These are phyloP conservation scores for Brachionus koreanus DNA, from an alignment of 1,140 invertebrate genomes.

Conservation along the genomic window DNA sequence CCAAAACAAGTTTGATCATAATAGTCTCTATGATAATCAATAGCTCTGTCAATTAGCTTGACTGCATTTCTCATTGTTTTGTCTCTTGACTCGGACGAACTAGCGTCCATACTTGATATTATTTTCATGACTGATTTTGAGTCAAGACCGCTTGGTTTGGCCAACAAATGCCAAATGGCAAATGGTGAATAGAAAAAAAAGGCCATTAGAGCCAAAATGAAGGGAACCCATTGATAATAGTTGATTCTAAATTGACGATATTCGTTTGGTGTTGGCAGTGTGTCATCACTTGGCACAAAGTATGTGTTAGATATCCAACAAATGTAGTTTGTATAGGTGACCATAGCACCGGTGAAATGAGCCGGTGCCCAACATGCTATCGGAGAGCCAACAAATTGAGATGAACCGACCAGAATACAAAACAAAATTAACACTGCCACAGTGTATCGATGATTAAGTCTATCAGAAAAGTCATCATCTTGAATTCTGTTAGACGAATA, in stretches of 20 bases:
- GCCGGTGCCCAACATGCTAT: conserved; percentile 68
- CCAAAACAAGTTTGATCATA: neutral
- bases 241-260: neutral
- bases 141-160: conserved; percentile 41
- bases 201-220: conserved; percentile 42
- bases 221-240: conserved; percentile 46
- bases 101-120: conserved; percentile 10
- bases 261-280: conserved; percentile 22
- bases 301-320: conserved; percentile 61
- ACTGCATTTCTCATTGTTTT: conserved; percentile 10
- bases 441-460: conserved; percentile 48
- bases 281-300: conserved; percentile 59
- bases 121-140: conserved; percentile 31
- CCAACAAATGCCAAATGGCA: conserved; percentile 41
- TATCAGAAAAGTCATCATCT: conserved; percentile 49
- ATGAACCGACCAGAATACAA: conserved; percentile 78
- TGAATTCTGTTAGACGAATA: conserved; percentile 11
- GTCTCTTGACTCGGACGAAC: neutral
- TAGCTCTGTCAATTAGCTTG: conserved; percentile 43
- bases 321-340: conserved; percentile 54
- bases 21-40: conserved; percentile 31
- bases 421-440: conserved; percentile 79
- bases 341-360: conserved; percentile 47
- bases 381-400: conserved; percentile 84
- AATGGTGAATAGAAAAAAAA: conserved; percentile 43